Conservation (phyloP, 2,797 vertebrate genomes). For the Lagodon rhomboides region DNA sequence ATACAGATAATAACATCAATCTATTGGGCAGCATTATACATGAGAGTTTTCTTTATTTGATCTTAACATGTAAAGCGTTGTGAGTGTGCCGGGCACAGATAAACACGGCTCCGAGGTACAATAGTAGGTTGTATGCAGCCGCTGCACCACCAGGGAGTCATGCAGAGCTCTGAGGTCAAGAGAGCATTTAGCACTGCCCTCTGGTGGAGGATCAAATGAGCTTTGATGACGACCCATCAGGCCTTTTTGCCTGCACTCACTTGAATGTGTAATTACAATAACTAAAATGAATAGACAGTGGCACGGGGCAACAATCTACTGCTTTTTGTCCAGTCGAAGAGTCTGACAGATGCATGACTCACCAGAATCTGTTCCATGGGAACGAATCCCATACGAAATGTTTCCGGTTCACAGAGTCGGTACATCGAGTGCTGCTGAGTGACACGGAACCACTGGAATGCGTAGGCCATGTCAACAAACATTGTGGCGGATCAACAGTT, state of each 20-base stretch:
- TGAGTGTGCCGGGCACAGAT: slow-evolving; percentile 3
- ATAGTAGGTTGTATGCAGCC: slow-evolving; percentile 10
- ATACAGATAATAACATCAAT: slow-evolving; percentile 12
- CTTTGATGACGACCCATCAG: slow-evolving; percentile 51
- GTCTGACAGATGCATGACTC: slow-evolving; percentile 24
- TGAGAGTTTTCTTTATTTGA: neutral
- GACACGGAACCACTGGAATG: slow-evolving; percentile 7
- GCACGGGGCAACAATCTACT: neutral
- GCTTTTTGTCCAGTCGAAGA: neutral
- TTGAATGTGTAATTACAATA: slow-evolving; percentile 33
- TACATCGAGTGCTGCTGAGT: neutral
- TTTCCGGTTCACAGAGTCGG: slow-evolving; percentile 10
- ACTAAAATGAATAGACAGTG: slow-evolving; percentile 19
- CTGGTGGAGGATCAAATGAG: slow-evolving; percentile 73
- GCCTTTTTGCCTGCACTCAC: slow-evolving; percentile 15
- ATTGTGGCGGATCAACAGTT: slow-evolving; percentile 30
- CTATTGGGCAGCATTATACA: neutral
- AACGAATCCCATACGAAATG: slow-evolving; percentile 21
- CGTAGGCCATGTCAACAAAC: slow-evolving; percentile 39
- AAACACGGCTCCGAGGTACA: slow-evolving; percentile 23
- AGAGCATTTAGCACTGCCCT: slow-evolving; percentile 75
- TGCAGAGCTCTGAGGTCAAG: slow-evolving; percentile 66
- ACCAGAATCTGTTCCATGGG: slow-evolving; percentile 23
- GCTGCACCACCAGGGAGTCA: slow-evolving; percentile 22
- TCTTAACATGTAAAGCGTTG: neutral